Evolutionary conservation across 1,140 invertebrate genomes (phyloP), one percentile per base, ranked within the genome.

Genomic region (Andrena cerasifolii): DNA sequence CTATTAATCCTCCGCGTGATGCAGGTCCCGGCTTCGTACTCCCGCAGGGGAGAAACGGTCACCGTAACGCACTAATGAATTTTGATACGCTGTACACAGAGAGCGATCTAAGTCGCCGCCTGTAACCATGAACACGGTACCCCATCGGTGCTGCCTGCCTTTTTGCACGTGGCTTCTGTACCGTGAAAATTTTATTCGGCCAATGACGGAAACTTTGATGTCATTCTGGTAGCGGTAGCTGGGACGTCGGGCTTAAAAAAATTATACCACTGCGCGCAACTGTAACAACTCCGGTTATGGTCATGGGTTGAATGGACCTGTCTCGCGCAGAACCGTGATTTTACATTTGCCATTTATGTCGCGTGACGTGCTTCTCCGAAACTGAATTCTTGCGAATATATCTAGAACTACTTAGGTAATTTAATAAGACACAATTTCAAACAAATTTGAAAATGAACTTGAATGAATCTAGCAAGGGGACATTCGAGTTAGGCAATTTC

Each of bases 1-100:
- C 76, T 85, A 83, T 87, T 87, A 86, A 86, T 88, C 79, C 75
- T 82, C 68, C 53, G 51, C 21, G 63, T 62, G 77, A 79, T 58
- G 59, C 71, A 76, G 67, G 51, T 61, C 43, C 58, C 49, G 81
- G 79, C 76, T 84, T 84, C 59, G 65, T 79, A 83, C 63, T 56
- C 28, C 70, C 75, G 45, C n/a, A 75, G 45, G 26, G 40, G 51
- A 84, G 75, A 80, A 80, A 76, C 40, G 45, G 40, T 26, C 10
- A 54, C 63, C 31, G 53, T 71, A 53, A 54, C 28, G 5, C 43
- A 79, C 70, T 79, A 83, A 79, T 84, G 76, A 83, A 83, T 76
- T 83, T 83, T 73, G 67, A 74, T 79, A 51, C 16, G 16, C 21
- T 26, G 36, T 40, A n/a, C 33, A 16, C 61, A 31, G 18, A 1